phyloP scores from a whole-genome alignment of 2,797 vertebrate genomes.

The Netta rufina region DNA sequence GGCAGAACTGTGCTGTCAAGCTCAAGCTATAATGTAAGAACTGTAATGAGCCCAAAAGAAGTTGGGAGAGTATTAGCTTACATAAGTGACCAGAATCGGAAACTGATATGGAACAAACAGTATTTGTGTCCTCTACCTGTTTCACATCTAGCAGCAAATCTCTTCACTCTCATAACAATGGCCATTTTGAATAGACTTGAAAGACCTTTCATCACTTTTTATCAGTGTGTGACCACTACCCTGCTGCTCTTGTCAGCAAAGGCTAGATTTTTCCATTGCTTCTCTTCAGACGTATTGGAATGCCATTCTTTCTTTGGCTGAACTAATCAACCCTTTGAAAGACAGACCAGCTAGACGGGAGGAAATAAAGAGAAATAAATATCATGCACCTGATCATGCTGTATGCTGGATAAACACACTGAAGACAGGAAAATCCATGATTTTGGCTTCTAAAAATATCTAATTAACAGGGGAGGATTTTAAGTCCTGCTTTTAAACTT shows the following conservation, averaged over 20 bases:
- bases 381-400: background rate
- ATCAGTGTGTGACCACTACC: background rate
- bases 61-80: conserved; percentile 50
- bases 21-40: conserved; percentile 37
- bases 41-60: conserved; percentile 53
- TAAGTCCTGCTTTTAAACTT: background rate
- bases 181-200: conserved; percentile 4
- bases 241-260: background rate
- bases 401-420: background rate
- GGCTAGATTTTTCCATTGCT: conserved; percentile 13
- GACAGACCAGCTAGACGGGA: background rate
- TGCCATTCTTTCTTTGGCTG: background rate
- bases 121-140: background rate
- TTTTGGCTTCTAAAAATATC: background rate
- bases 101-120: conserved; percentile 52
- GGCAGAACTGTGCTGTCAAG: background rate
- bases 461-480: background rate
- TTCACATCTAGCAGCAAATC: conserved; percentile 10
- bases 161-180: background rate
- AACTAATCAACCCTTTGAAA: background rate
- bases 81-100: conserved; percentile 49
- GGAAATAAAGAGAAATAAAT: background rate
- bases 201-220: conserved; percentile 30
- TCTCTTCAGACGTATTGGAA: background rate
- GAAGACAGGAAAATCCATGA: background rate